phyloP scores from a whole-genome alignment of 2,113 vertebrate genomes.

The Cepphus grylle region DNA sequence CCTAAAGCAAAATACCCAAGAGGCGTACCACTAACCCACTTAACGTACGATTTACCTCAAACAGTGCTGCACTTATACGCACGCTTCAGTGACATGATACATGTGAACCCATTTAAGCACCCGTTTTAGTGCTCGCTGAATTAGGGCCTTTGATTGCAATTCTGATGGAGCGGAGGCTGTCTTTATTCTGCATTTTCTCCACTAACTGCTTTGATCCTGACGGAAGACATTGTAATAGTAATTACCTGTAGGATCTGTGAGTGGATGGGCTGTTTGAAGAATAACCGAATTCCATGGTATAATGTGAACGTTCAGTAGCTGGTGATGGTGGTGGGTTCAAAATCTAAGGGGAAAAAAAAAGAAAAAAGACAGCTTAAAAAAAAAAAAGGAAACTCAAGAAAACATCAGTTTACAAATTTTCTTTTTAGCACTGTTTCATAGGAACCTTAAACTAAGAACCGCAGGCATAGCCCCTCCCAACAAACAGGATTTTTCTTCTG shows the following conservation, averaged over 20 bases:
- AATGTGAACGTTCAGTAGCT: conserved; percentile 94
- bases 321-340: conserved; percentile 97
- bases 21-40: background rate
- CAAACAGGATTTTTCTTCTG: background rate
- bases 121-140: background rate
- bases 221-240: background rate
- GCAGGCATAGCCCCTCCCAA: background rate
- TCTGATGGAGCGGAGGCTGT: background rate
- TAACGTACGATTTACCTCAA: background rate
- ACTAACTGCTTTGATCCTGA: background rate
- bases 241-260: conserved; percentile 96
- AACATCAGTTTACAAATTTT: background rate
- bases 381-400: background rate
- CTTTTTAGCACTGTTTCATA: background rate
- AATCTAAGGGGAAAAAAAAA: conserved; percentile 73
- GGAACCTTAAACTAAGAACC: background rate
- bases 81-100: background rate
- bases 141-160: conserved; percentile 11
- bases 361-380: background rate
- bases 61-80: background rate
- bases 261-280: conserved; percentile 98
- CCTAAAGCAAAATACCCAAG: background rate
- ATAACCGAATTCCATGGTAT: conserved; percentile 96
- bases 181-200: conserved; percentile 16
- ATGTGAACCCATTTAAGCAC: background rate